phyloP scores from a whole-genome alignment of 2,888 invertebrate species.

The Drosophila quinaria region DNA sequence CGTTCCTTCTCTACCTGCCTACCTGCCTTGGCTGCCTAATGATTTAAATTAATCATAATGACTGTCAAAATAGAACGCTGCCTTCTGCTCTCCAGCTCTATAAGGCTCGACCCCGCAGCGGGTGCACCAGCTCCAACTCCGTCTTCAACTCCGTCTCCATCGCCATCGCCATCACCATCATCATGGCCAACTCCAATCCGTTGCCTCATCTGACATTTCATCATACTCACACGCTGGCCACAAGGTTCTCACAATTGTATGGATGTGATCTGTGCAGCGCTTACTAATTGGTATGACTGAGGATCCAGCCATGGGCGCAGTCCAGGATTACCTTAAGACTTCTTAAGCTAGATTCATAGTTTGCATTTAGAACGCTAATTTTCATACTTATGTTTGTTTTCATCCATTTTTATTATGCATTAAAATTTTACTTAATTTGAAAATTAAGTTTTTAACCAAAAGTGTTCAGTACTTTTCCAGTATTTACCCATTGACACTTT shows the following conservation, averaged over 20 bases:
- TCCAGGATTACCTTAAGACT: neutral
- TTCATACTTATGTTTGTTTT: too few species aligned
- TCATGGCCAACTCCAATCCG: slow-evolving; percentile 9
- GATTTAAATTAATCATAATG: slow-evolving; percentile 83
- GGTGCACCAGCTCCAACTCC: slow-evolving; percentile 49
- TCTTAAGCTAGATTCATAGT: too few species aligned
- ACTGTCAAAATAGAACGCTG: slow-evolving; percentile 82
- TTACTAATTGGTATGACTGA: slow-evolving; percentile 77
- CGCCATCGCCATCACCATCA: slow-evolving; percentile 9
- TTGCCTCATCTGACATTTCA: slow-evolving; percentile 71
- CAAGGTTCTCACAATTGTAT: slow-evolving; percentile 78
- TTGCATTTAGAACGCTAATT: too few species aligned
- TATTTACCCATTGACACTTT: too few species aligned
- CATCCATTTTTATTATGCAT: too few species aligned
- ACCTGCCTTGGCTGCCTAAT: slow-evolving; percentile 78
- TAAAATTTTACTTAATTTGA: too few species aligned
- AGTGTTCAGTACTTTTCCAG: too few species aligned
- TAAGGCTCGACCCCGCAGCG: slow-evolving; percentile 72
- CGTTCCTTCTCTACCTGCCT: slow-evolving; percentile 65
- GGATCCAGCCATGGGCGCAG: slow-evolving; percentile 29
- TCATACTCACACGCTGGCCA: slow-evolving; percentile 77
- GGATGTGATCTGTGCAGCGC: slow-evolving; percentile 74
- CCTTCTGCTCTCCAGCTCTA: slow-evolving; percentile 50
- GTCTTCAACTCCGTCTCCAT: slow-evolving; percentile 9
- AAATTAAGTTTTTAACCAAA: too few species aligned